Evolutionary conservation across 2,113 vertebrate species (phyloP), one percentile per base, ranked within the genome.

Genomic region (Zosterops pallidus): DNA sequence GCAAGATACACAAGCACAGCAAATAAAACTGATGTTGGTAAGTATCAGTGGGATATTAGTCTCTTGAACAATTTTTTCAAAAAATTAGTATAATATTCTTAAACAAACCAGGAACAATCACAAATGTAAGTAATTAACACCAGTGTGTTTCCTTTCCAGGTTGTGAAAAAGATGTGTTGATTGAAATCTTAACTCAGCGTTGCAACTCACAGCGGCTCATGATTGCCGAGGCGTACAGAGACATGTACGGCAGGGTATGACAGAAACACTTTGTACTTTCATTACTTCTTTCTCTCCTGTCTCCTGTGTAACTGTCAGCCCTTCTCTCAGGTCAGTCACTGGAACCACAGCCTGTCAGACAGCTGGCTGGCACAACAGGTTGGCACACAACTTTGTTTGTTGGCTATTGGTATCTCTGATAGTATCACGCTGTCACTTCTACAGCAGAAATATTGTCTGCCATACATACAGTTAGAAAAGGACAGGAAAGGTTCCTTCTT

Each of bases 101-200:
- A 44, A 94, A 63, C 14, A 95, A 92, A 95, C 64, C 20, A 72
- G 0, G 0, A 84, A 33, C 26, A 65, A 59, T 62, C 50, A 72
- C 46, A 83, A 67, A 47, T 9, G 2, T 25, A 69, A 89, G 35
- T 79, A 71, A 91, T 50, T 59, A 87, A 59, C 14, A 49, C 7
- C 7, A 35, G 42, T 39, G 85, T 7, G 6, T 20, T 93, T 96
- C 52, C 44, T 82, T 95, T 80, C 22, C 96, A 98, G 98, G 95
- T 22, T 98, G 98, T 81, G 96, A 98, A 82, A 98, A 98, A 91
- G 98, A 98, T 37, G 53, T 98, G 83, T 59, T 98, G 94, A 98
- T 98, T 63, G 94, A 97, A 78, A 89, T 98, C 80, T 97, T 98
- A 53, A 98, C 98, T 1, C 97, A 98, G 52, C 97, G 97, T 5